Base-by-base conservation (phyloP, 2,113 vertebrate genomes). In the Larimichthys polyactis region DNA sequence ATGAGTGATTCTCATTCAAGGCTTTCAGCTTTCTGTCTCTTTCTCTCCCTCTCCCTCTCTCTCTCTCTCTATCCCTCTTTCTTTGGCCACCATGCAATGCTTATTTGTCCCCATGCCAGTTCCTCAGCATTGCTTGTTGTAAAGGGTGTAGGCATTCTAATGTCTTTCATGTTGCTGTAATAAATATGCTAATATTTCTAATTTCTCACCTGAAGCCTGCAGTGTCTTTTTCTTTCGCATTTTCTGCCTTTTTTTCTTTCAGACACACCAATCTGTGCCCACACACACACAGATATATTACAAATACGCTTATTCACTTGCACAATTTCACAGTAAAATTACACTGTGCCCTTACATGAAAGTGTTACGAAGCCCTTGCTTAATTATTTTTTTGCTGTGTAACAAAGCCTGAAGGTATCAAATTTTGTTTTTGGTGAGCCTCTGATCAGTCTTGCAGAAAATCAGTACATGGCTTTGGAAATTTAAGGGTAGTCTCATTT, bases 111-210 rank as follows among this genome's bases (percentile, higher is more conserved):
- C 80, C 84, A 89, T 87, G 87, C 85, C 92, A 89, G 79, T 90
- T 90, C 89, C 85, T 90, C 86, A 86, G 91, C 84, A 78, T 92
- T 91, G 93, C 89, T 92, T 93, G 90, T 87, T 93, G 92, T 94
- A 91, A 93, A 94, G 90, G 84, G 88, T 94, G 91, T 94, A 91
- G 87, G 83, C 92, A 93, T 93, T 91, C 90, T 92, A 89, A 93
- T 91, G 93, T 92, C 92, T 91, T 94, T 94, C 91, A 95, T 94
- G 94, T 95, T 75, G 94, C 94, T 94, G 93, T 95, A 95, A 96
- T 96, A 96, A 96, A 95, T 93, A 95, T 94, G 94, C 93, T 92
- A 93, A 95, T 95, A 93, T 94, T 96, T 96, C 94, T 95, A 94
- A 95, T 95, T 95, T 95, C 95, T 95, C 94, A 95, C 91, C 88